Conservation (phyloP, 2,797 vertebrate genomes). For the Tenualosa thibaudeaui region DNA sequence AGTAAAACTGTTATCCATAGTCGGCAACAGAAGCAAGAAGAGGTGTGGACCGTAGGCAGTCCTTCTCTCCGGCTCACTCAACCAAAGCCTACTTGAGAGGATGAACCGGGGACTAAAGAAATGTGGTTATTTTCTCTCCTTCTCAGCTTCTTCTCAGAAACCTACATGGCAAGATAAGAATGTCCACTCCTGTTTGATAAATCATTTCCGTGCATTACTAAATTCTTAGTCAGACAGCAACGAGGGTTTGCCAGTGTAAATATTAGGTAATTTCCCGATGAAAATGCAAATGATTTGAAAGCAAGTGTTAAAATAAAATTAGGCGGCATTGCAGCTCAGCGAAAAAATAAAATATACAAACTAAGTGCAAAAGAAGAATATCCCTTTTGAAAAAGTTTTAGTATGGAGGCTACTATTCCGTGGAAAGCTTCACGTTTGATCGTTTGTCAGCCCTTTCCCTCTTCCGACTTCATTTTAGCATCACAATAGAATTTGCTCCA, state of each 20-base stretch:
- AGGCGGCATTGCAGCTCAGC: background rate
- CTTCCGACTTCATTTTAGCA: conserved; percentile 83
- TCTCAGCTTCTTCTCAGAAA: conserved; percentile 34
- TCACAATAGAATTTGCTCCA: conserved; percentile 89
- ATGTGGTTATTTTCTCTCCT: conserved; percentile 27
- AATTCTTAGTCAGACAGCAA: conserved; percentile 24
- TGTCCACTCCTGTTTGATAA: conserved; percentile 34
- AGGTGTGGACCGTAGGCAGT: conserved; percentile 25
- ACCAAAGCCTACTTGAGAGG: conserved; percentile 9
- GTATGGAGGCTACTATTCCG: conserved; percentile 51
- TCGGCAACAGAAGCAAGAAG: conserved; percentile 26
- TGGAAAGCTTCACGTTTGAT: conserved; percentile 62
- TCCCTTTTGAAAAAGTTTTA: conserved; percentile 45
- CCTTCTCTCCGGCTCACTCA: conserved; percentile 25
- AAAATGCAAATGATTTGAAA: conserved; percentile 23
- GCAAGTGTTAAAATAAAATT: conserved; percentile 27
- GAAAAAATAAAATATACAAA: background rate
- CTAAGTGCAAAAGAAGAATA: background rate
- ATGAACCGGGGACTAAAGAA: conserved; percentile 32
- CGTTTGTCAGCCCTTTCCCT: conserved; percentile 74
- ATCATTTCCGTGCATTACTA: conserved; percentile 52
- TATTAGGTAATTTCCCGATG: conserved; percentile 25
- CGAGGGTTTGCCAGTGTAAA: conserved; percentile 40
- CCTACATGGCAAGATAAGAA: conserved; percentile 33
- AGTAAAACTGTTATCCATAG: conserved; percentile 53